phyloP scores from a whole-genome alignment of 2,113 vertebrate genomes.

The Nycticryphes semicollaris region DNA sequence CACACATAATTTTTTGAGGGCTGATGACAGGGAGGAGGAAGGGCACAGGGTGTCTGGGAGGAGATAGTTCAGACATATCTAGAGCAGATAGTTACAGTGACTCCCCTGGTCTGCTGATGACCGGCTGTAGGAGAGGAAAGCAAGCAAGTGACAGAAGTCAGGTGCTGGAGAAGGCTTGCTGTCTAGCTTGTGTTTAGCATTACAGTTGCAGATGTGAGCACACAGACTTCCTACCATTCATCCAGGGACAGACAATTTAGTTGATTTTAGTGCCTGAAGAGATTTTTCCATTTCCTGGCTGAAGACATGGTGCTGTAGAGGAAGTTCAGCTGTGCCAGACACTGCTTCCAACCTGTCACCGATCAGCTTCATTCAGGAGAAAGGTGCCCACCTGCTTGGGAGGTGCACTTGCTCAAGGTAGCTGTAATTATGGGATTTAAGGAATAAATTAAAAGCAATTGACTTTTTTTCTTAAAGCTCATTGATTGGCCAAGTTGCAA shows the following conservation, averaged over 20 bases:
- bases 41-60: fast-evolving
- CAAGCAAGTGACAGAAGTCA: fast-evolving
- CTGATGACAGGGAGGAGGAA: not conserved
- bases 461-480: not conserved
- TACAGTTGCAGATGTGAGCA: not conserved
- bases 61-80: not conserved
- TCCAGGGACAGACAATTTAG: not conserved
- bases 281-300: not conserved
- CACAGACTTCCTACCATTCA: not conserved
- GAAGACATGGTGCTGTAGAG: fast-evolving
- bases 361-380: not conserved
- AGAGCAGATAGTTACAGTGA: not conserved
- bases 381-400: too few species aligned
- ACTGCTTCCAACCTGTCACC: fast-evolving
- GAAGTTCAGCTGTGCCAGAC: not conserved
- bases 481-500: not conserved
- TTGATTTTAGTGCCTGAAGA: not conserved
- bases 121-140: not conserved
- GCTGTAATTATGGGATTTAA: not conserved
- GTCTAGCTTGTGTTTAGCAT: not conserved
- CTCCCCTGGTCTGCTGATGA: too few species aligned
- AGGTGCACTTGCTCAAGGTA: not conserved
- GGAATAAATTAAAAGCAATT: not conserved
- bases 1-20: fast-evolving
- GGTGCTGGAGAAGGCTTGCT: not conserved